phyloP scores from a whole-genome alignment of 1,140 invertebrate genomes.

The Onthophagus taurus region DNA sequence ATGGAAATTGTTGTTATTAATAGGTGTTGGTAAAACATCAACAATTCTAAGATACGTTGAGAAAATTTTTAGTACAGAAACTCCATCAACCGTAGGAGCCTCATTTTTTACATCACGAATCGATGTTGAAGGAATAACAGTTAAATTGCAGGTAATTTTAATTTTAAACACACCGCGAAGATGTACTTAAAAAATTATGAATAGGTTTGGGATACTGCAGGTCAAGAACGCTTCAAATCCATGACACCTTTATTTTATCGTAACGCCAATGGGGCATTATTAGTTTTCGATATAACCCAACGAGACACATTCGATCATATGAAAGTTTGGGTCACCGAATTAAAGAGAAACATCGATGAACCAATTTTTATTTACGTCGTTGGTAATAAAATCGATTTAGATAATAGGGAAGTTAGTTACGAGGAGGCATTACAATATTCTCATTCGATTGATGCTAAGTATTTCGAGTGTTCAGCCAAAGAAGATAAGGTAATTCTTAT shows the following conservation, averaged over 20 bases:
- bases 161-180: slow-evolving; percentile 6
- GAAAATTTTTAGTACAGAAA: slow-evolving; percentile 60
- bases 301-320: slow-evolving; percentile 60
- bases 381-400: slow-evolving; percentile 76
- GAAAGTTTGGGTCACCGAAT: slow-evolving; percentile 71
- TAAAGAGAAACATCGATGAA: slow-evolving; percentile 65
- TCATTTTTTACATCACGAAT: slow-evolving; percentile 42
- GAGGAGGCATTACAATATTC: slow-evolving; percentile 70
- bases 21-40: slow-evolving; percentile 82
- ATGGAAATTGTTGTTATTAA: too few species aligned
- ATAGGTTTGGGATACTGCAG: slow-evolving; percentile 85
- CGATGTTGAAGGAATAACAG: background rate
- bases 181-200: background rate
- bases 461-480: slow-evolving; percentile 74
- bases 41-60: slow-evolving; percentile 71
- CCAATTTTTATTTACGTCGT: slow-evolving; percentile 69
- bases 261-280: slow-evolving; percentile 76
- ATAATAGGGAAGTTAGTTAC: slow-evolving; percentile 25
- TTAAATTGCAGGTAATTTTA: slow-evolving; percentile 14
- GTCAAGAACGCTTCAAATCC: slow-evolving; percentile 74
- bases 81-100: slow-evolving; percentile 77
- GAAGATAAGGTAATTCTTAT: slow-evolving; percentile 52
- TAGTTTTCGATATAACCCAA: slow-evolving; percentile 81
- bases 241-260: slow-evolving; percentile 91
- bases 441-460: slow-evolving; percentile 68